Evolutionary conservation across 2,113 vertebrate genomes (phyloP).

Genomic region (Sprattus sprattus): DNA sequence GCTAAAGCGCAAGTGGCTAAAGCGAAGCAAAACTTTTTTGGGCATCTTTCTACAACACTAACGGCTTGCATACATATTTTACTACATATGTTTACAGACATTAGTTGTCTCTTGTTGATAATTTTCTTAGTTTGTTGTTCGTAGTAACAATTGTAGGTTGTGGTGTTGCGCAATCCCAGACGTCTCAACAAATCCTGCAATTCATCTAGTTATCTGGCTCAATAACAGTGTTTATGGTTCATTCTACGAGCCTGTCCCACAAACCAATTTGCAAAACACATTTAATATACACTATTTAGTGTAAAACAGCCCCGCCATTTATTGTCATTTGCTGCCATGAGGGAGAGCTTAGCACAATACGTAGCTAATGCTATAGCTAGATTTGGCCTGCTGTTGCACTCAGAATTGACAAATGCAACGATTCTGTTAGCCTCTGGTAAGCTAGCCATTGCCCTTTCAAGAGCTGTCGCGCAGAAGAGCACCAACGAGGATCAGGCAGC

Average conservation of each 20-base stretch:
- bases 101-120: not conserved
- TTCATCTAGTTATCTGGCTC: not conserved
- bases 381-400: conserved; percentile 53
- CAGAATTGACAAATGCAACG: conserved; percentile 65
- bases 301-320: not conserved
- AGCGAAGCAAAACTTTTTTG: no score
- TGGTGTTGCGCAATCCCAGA: not conserved
- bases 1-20: no score
- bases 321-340: not conserved
- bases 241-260: not conserved
- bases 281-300: not conserved
- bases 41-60: not conserved
- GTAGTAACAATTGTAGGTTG: not conserved
- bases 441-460: conserved; percentile 73
- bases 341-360: not conserved
- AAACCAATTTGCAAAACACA: not conserved
- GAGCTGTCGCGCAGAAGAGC: conserved; percentile 63
- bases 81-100: no score
- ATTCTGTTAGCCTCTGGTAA: conserved; percentile 58
- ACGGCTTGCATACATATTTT: no score
- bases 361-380: conserved; percentile 21
- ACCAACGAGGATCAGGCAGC: conserved; percentile 59
- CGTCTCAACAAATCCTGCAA: not conserved
- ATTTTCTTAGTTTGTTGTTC: not conserved
- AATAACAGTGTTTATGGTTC: not conserved